A percentile compares a stretch with the other conserved stretches of the same genome.
phyloP scores from a whole-genome alignment of 1,140 invertebrate species.

The Rhopalosiphum maidis region DNA sequence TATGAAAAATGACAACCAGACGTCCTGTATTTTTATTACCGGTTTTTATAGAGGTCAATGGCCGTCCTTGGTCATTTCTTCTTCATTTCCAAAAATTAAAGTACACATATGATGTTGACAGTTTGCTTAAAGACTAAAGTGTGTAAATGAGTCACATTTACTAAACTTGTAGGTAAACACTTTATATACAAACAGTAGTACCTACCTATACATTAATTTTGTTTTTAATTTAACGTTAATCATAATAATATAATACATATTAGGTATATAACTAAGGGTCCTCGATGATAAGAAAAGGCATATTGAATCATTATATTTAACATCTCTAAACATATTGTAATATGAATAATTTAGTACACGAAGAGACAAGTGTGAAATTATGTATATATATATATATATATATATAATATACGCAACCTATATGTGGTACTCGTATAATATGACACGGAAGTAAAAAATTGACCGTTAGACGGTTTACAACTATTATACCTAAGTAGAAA shows the following conservation, averaged over 20 bases:
- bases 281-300: not conserved
- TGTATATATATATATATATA: not conserved
- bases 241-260: not conserved
- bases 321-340: not conserved
- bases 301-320: not conserved
- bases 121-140: not conserved
- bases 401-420: not conserved
- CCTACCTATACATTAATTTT: not conserved
- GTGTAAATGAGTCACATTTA: not conserved
- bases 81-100: slow-evolving; percentile 24
- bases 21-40: slow-evolving; percentile 40
- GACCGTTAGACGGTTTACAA: not conserved
- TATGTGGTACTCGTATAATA: not conserved
- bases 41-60: slow-evolving; percentile 47
- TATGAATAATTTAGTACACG: not conserved
- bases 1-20: slow-evolving; percentile 48
- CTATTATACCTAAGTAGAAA: not conserved
- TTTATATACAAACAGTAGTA: not conserved
- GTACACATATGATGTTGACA: not conserved
- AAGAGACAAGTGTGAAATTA: not conserved
- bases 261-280: not conserved
- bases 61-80: slow-evolving; percentile 43
- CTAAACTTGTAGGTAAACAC: not conserved
- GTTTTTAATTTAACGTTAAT: slow-evolving; percentile 1
- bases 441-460: slow-evolving; percentile 36